Evolutionary conservation across 1,140 invertebrate genomes (phyloP).

Genomic region (Nautilus pompilius): DNA sequence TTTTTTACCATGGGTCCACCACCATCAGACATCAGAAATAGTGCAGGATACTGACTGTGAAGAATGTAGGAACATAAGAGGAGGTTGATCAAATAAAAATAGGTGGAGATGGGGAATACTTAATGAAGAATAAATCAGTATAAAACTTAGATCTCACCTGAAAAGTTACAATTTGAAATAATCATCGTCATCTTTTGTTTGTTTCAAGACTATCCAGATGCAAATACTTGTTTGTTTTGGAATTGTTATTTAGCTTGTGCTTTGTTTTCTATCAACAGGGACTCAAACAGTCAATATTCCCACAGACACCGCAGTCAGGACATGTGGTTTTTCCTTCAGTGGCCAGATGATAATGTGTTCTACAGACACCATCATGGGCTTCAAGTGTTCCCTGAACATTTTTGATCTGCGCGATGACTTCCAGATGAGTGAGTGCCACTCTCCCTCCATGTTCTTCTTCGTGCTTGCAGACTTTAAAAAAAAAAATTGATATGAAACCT

Average conservation of each 20-base stretch:
- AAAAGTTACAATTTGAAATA: too few relatives aligned
- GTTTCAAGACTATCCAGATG: too few relatives aligned
- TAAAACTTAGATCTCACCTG: too few relatives aligned
- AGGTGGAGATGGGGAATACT: too few relatives aligned
- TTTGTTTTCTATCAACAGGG: constrained; percentile 44
- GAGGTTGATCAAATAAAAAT: too few relatives aligned
- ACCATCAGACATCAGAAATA: too few relatives aligned
- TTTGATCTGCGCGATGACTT: constrained; percentile 53
- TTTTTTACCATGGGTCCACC: too few relatives aligned
- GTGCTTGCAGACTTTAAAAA: not conserved
- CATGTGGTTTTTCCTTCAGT: constrained; percentile 89
- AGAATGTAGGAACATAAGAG: too few relatives aligned
- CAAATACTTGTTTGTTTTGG: not conserved
- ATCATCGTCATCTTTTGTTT: too few relatives aligned
- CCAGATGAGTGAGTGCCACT: constrained; percentile 43
- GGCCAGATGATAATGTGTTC: constrained; percentile 88
- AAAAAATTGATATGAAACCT: not conserved
- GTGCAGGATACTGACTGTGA: too few relatives aligned
- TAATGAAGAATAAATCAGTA: too few relatives aligned
- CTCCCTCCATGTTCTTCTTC: not conserved
- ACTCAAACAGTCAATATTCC: constrained; percentile 64
- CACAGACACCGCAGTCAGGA: constrained; percentile 85
- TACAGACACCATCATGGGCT: constrained; percentile 87
- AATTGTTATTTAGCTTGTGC: not conserved
- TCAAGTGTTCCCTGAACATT: constrained; percentile 85